These are phyloP conservation scores for Eristalis intricaria DNA, from an alignment of 2,888 invertebrate genomes.

Conservation along the genomic window DNA sequence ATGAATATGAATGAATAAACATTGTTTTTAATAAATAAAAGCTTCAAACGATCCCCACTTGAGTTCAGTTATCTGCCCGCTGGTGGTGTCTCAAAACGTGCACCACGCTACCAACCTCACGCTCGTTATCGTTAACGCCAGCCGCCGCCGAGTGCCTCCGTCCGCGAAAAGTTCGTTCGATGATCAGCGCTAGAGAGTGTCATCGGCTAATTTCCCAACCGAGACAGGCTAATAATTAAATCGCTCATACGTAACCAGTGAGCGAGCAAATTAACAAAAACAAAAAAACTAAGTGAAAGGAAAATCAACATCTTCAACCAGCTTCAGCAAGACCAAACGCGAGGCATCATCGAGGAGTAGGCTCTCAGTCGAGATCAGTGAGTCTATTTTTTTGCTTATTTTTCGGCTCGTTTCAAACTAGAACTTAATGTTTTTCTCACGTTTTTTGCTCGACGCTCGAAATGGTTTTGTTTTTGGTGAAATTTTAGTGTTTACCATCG, in stretches of 20 bases:
- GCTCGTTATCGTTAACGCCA: neutral
- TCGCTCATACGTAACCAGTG: conserved; percentile 9
- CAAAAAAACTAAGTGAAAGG: neutral
- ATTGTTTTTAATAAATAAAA: conserved; percentile 50
- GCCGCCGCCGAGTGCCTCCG: neutral
- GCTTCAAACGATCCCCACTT: conserved; percentile 47
- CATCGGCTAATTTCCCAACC: neutral
- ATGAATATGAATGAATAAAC: conserved; percentile 8
- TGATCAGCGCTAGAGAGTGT: neutral
- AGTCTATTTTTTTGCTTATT: neutral
- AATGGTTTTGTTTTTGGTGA: conserved; percentile 5
- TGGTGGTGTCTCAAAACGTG: conserved; percentile 51
- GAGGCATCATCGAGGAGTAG: neutral
- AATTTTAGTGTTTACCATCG: conserved; percentile 3
- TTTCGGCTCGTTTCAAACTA: neutral
- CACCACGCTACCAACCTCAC: conserved; percentile 5
- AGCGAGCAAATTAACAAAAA: neutral
- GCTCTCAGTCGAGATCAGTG: neutral
- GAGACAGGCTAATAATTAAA: neutral
- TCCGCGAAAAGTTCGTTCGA: conserved; percentile 15
- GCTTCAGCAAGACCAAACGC: neutral
- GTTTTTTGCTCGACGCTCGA: neutral
- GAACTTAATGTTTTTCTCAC: conserved; percentile 35
- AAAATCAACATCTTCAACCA: neutral
- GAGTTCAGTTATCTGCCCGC: conserved; percentile 33